Evolutionary conservation across 2,113 vertebrate genomes (phyloP), one percentile per base, ranked within the genome.

Genomic region (Phoenicopterus ruber): DNA sequence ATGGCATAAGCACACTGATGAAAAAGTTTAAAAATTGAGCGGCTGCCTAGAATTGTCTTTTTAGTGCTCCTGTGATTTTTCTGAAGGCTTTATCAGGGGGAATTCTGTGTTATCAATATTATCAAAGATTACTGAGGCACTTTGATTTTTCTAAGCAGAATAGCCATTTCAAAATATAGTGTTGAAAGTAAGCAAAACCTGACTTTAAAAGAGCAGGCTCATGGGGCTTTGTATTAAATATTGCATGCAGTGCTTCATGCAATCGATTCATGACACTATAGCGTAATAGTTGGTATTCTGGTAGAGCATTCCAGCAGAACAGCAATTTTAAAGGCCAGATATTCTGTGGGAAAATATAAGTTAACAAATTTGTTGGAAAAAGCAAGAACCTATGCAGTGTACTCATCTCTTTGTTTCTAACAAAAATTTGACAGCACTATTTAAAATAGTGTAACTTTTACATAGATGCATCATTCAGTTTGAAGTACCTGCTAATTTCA

Each of bases 381-480:
- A 49, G 20, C 9, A 49, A 25, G 21, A n/a, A 47, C 11, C 22
- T 29, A 13, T 32, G 8, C 13, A 28, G 38, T 32, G 12, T 44
- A 67, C 20, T 73, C 11, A 20, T 70, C 22, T 40, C 46, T 38
- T 15, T 59, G 11, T 74, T 70, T 40, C 29, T 52, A 73, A 34
- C 24, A 40, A 55, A 67, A 50, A 32, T 78, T 76, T 65, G 65
- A 38, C 9, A 52, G 11, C 19, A 36, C 8, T 29, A 24, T 77
- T 92, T 73, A 42, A 85, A 82, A 47, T 24, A 72, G 13, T 1
- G 0, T 79, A 13, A n/a, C 28, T 62, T 62, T 52, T 55, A 13
- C 1, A 0, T 7, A 26, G 52, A 3, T 74, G 5, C 1, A 9
- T 78, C 13, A 55, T 47, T 89, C 6, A 2, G 5, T 44, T 77